Evolutionary conservation across 30 jellyfish, hydroid and myxozoan genomes (phyloP), one percentile per base, ranked within the genome.

Genomic region (Hydractinia echinata): DNA sequence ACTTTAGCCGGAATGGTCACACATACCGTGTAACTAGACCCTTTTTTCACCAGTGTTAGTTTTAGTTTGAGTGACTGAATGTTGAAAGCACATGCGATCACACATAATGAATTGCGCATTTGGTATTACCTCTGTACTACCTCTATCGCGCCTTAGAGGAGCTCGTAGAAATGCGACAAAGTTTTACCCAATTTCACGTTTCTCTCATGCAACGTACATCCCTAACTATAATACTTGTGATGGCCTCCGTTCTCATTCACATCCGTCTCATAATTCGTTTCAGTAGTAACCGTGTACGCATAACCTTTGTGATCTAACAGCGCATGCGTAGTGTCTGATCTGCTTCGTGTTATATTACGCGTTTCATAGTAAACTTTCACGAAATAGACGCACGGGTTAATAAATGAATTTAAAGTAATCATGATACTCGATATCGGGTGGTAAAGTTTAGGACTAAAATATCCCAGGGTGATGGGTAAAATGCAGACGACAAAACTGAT

Each of bases 361-460:
- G 83, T 21, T 14, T 80, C 87, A 58, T 61, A 80, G 44, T 60
- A 60, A 18, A 80, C 87, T 49, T 80, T 80, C 48, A 68, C 64
- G 50, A 80, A 80, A 66, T 80, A 80, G 83, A 80, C 61, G 64
- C 83, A 80, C 30, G 87, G 87, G 64, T 80, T 80, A 10, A 80
- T 61, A 50, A 80, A 55, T 4, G 83, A 80, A 50, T 80, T 80
- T 51, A 80, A 67, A 67, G 87, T 80, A 18, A 80, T 80, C 70
- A 68, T 30, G 18, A 80, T n/a, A 50, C 67, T 80, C 1, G 83
- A 66, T 10, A 66, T 14, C 16, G 81, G 87, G 52, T 80, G 87
- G 54, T 80, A 80, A 8, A 80, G 87, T 10, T 66, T 68, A 30
- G 72, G 73, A 66, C 67, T 67, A n/a, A 80, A 50, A 48, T 80